phyloP scores from a whole-genome alignment of 2,888 invertebrate species.

The Yponomeuta sedellus region DNA sequence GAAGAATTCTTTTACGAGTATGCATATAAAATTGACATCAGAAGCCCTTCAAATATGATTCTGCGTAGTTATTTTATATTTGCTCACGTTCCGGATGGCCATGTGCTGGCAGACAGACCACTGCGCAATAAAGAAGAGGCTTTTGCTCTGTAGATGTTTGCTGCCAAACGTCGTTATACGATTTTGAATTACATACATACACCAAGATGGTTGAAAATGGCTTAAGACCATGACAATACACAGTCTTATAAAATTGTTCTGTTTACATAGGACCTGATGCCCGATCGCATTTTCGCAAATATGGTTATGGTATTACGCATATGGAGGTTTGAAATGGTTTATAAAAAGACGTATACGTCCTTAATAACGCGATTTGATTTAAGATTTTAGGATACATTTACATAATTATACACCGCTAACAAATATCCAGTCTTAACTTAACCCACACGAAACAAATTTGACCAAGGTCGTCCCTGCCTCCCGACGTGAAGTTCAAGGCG shows the following conservation, averaged over 20 bases:
- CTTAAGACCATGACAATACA: too few relatives aligned
- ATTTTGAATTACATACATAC: too few relatives aligned
- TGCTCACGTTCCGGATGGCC: slow-evolving; percentile 14
- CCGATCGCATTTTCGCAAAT: too few relatives aligned
- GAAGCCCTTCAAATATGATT: not conserved
- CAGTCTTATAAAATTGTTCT: too few relatives aligned
- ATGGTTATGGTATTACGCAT: too few relatives aligned
- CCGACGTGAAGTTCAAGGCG: not conserved
- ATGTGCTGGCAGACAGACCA: slow-evolving; percentile 6
- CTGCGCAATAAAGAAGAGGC: slow-evolving; percentile 13
- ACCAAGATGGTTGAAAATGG: too few relatives aligned
- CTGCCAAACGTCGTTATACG: not conserved
- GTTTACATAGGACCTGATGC: too few relatives aligned
- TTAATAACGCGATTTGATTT: too few relatives aligned
- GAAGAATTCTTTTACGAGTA: not conserved
- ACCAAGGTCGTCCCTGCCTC: not conserved
- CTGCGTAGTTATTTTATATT: not conserved
- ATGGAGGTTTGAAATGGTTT: too few relatives aligned
- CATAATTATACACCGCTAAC: not conserved
- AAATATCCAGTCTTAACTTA: not conserved
- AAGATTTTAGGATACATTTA: too few relatives aligned
- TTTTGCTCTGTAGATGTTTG: not conserved
- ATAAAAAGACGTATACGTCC: too few relatives aligned
- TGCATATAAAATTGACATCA: not conserved
- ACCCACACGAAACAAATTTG: not conserved